Evolutionary conservation across 2,113 vertebrate genomes (phyloP).

Genomic region (Dunckerocampus dactyliophorus): DNA sequence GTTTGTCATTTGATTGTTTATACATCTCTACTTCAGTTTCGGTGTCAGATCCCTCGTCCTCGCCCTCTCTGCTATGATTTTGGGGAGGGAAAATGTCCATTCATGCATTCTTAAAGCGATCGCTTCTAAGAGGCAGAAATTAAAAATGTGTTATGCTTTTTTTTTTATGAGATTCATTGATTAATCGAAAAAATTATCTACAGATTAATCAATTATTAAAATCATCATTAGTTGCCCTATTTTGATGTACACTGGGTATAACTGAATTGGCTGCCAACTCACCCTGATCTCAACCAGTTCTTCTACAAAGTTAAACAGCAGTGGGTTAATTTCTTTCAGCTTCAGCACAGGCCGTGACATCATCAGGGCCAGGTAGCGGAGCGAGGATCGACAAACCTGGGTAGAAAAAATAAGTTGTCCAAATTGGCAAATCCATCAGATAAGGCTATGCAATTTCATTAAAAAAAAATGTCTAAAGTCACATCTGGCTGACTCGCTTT

Average conservation of each 20-base stretch:
- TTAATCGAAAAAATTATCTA: too few relatives aligned
- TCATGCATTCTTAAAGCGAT: too few relatives aligned
- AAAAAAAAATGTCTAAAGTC: background rate
- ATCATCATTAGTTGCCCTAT: too few relatives aligned
- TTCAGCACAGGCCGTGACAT: constrained; percentile 87
- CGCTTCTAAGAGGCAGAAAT: too few relatives aligned
- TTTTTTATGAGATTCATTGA: too few relatives aligned
- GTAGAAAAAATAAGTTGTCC: background rate
- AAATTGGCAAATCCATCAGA: background rate
- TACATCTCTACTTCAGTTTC: too few relatives aligned
- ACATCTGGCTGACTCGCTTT: constrained; percentile 2
- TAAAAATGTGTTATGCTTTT: too few relatives aligned
- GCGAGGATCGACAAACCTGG: constrained; percentile 91
- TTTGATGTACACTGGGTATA: background rate
- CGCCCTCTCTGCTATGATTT: too few relatives aligned
- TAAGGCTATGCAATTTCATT: background rate
- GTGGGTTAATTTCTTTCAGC: constrained; percentile 90
- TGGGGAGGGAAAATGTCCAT: too few relatives aligned
- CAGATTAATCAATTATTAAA: too few relatives aligned
- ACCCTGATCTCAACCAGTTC: constrained; percentile 97
- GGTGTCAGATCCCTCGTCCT: too few relatives aligned
- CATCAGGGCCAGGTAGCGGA: constrained; percentile 94
- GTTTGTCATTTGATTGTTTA: too few relatives aligned
- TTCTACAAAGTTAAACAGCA: constrained; percentile 97
- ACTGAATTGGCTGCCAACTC: constrained; percentile 29